These are phyloP conservation scores for Champsocephalus esox DNA, from an alignment of 2,797 vertebrate genomes.

Conservation along the genomic window DNA sequence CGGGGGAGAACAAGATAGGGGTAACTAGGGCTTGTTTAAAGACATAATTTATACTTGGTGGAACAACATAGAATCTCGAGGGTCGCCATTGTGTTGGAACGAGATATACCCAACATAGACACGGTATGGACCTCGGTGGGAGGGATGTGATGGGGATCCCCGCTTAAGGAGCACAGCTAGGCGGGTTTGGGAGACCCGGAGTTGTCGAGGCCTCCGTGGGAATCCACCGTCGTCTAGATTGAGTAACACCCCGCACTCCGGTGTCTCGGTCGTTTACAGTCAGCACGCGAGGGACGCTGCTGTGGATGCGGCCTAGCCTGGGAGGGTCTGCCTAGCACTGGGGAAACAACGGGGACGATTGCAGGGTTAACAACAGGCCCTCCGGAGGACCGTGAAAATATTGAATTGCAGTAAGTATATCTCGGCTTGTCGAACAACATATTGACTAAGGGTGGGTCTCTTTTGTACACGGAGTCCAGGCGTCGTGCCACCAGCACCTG, in stretches of 20 bases:
- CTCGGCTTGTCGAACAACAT: slow-evolving; percentile 1
- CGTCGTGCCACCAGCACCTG: slow-evolving; percentile 55
- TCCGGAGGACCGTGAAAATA: slow-evolving; percentile 58
- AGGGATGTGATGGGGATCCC: slow-evolving; percentile 76
- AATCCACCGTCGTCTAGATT: slow-evolving; percentile 68
- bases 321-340: slow-evolving; percentile 81
- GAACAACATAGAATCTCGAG: slow-evolving; percentile 67
- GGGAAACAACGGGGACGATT: slow-evolving; percentile 76
- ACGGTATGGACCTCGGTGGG: slow-evolving; percentile 71
- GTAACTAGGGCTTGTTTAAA: slow-evolving; percentile 63
- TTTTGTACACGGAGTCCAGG: background rate
- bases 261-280: slow-evolving; percentile 35
- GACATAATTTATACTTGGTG: slow-evolving; percentile 67
- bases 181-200: slow-evolving; percentile 79
- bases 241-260: slow-evolving; percentile 41
- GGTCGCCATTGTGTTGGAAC: slow-evolving; percentile 77
- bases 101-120: slow-evolving; percentile 55
- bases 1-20: slow-evolving; percentile 62
- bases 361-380: slow-evolving; percentile 63
- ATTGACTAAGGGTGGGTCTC: background rate
- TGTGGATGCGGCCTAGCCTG: slow-evolving; percentile 84
- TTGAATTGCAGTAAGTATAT: slow-evolving; percentile 72
- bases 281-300: slow-evolving; percentile 79
- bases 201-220: slow-evolving; percentile 80
- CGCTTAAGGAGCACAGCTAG: slow-evolving; percentile 73